These are phyloP conservation scores for Macroglossus sobrinus DNA, from an alignment of 2,113 vertebrate genomes.

Conservation along the genomic window DNA sequence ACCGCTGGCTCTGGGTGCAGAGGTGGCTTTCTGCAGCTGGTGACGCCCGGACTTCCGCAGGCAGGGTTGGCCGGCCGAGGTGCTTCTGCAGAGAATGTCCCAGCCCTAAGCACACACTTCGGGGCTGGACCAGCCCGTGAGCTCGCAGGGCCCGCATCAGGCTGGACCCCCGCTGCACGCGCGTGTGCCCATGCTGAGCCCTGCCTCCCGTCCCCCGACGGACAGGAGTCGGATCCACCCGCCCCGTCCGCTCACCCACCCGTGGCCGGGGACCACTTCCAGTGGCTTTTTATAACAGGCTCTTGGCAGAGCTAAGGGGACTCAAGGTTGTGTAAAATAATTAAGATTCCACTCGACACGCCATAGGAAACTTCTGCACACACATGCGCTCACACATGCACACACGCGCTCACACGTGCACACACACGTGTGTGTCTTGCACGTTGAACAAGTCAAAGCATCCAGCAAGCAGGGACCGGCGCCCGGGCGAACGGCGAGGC, in stretches of 20 bases:
- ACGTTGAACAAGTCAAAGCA: not conserved
- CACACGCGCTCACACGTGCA: not conserved
- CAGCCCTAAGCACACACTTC: too few species aligned
- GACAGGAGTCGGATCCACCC: not conserved
- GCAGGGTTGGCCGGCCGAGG: accelerated
- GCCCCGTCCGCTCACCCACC: accelerated
- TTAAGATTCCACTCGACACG: not conserved
- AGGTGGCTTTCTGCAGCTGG: not conserved
- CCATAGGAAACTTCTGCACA: not conserved
- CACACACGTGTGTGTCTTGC: not conserved
- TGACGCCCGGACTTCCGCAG: not conserved
- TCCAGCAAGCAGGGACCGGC: too few species aligned
- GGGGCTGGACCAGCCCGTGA: accelerated
- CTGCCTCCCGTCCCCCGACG: accelerated
- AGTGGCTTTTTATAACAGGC: accelerated
- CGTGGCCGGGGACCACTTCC: accelerated
- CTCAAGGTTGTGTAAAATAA: not conserved
- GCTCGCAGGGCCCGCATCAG: accelerated
- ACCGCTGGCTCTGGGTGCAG: too few species aligned
- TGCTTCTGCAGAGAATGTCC: not conserved
- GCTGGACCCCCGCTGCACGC: accelerated
- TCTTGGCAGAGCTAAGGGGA: not conserved
- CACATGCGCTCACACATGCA: not conserved
- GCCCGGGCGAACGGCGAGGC: accelerated
- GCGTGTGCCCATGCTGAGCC: accelerated